Evolutionary conservation across 2,113 vertebrate species (phyloP), one percentile per base, ranked within the genome.

Genomic region (Mesembrinibis cayennensis): DNA sequence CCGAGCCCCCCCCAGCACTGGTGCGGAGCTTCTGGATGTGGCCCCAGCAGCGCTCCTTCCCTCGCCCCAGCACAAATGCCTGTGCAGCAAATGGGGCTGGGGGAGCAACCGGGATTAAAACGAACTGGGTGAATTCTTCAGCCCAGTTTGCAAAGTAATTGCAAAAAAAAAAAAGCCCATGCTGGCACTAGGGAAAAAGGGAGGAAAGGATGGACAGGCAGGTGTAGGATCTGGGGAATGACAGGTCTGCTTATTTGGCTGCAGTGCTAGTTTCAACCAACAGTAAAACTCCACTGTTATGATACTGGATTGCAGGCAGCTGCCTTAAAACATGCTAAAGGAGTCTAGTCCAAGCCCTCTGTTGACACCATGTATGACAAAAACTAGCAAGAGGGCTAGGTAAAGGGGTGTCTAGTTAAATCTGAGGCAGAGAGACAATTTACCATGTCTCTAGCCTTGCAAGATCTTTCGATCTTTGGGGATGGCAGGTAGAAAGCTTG

Each of bases 361-460:
- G 8, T 2, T 40, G 70, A 82, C 58, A 44, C 8, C 22, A 27
- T 0, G 6, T 11, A 50, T 0, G 9, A 83, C n/a, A 52, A 61
- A 89, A 84, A 52, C 23, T 21, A 73, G 20, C 10, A 61, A 61
- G 21, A 67, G 16, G 14, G 16, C 42, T 23, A 45, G 7, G 49
- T 25, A 61, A 76, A 56, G 11, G 16, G 10, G 1, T 27, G 10
- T 32, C 23, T 25, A 4, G 6, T 66, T 73, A 73, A 89, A 58
- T 40, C 29, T 2, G 3, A 79, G 47, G 25, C 61, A 90, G 50
- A 56, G 12, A 27, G 13, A n/a, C 4, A 44, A 23, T 66, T 55
- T 62, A 45, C 20, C 36, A 44, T 0, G 6, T 21, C 21, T 84
- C 67, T 25, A 81, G 42, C 11, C 49, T 62, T 86, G 63, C 29